Evolutionary conservation across 1,140 invertebrate genomes (phyloP), one percentile per base, ranked within the genome.

Genomic region (Dendroctonus ponderosae): DNA sequence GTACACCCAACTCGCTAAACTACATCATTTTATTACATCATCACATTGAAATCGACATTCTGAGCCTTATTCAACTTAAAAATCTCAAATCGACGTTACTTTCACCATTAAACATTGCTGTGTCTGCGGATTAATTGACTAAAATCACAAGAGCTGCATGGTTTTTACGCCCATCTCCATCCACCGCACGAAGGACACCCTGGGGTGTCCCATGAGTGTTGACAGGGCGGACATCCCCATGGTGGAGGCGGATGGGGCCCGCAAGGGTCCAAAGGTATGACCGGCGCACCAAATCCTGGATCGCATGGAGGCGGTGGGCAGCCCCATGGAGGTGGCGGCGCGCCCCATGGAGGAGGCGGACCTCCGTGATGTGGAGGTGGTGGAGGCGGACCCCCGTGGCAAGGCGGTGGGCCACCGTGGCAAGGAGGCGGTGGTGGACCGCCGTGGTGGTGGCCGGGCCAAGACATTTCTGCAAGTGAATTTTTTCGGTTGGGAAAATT

Each of bases 331-430:
- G 41, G 3, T 7, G 12, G 7, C 7, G 38, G 37, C 7, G 14
- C n/a, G 50, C 46, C 7, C 50, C 50, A 26, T 49, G 51, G 26
- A 1, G 26, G 26, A 7, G 54, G 15, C 9, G 54, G 54, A 1
- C 38, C 8, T 8, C 37, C n/a, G 3, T 57, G 15, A 2, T 14
- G 6, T 0, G 54, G 54, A 0, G 54, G 54, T 3, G 60, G 60
- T 7, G 43, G 56, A 8, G 41, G 41, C 11, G 56, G 56, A 12
- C 9, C n/a, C 6, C 56, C 56, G 26, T 58, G 42, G 37, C 46
- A 38, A 6, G 26, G 56, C 12, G 56, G 56, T 5, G 56, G 42
- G 7, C 56, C 56, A 37, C 7, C 7, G 14, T 59, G 56, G 8
- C 4, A 38, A 6, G 56, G 56, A 6, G 56, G 56, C 5, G 41